A percentile compares a stretch with the other conserved stretches of the same genome.
phyloP scores from a whole-genome alignment of 2,113 vertebrate genomes.

The Coptodon bakossiorum region DNA sequence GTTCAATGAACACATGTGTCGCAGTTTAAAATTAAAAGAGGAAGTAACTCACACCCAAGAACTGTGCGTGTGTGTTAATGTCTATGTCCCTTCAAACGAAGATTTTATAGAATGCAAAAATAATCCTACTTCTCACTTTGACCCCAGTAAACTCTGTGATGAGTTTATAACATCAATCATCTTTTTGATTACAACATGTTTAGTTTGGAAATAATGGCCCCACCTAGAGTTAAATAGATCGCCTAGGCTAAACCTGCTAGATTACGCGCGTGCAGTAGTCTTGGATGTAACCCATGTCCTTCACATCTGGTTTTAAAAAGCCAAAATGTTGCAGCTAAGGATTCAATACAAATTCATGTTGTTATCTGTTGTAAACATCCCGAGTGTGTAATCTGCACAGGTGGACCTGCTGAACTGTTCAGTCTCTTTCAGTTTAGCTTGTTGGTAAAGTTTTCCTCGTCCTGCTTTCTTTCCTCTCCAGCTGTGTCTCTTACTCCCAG shows the following conservation, averaged over 20 bases:
- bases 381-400: background rate
- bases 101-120: background rate
- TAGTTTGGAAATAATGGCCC: background rate
- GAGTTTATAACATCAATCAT: background rate
- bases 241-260: background rate
- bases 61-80: too few species aligned
- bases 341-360: background rate
- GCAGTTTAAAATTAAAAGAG: too few species aligned
- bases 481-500: background rate
- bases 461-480: background rate
- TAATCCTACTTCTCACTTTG: background rate
- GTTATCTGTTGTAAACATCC: background rate
- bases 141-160: background rate
- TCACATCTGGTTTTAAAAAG: background rate
- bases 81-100: too few species aligned
- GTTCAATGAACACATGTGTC: too few species aligned
- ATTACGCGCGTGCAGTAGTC: rapidly evolving
- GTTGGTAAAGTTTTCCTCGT: background rate
- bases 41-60: too few species aligned
- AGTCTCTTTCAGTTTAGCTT: background rate
- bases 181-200: background rate
- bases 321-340: rapidly evolving
- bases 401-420: background rate
- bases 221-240: background rate
- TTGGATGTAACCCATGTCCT: background rate